Evolutionary conservation across 2,888 invertebrate genomes (phyloP), one percentile per base, ranked within the genome.

Genomic region (Trissolcus japonicus): DNA sequence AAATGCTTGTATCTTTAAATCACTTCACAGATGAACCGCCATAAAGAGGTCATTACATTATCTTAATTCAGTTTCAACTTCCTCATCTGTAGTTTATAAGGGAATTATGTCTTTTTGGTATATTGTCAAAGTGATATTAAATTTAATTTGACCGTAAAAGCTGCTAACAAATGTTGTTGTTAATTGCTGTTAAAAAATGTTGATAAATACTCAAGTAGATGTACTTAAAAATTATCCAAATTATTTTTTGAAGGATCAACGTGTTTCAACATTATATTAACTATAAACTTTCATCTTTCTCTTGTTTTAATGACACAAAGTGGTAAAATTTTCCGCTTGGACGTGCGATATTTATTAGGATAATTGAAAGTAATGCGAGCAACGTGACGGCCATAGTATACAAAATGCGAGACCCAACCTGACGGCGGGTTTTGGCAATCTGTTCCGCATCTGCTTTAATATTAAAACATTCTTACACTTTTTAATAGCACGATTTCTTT

Each of bases 1-100:
- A 76, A 76, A 71, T 68, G 76, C 63, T 76, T 71, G 56, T 76
- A 54, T 71, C 57, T 68, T 75, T 75, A 63, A 75, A 75, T 75
- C 74, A 75, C 74, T 48, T 63, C 74, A 75, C 76, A 71, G 69
- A 76, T 71, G 69, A 76, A 66, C 76, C 61, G 66, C 66, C 66
- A 71, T 71, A 63, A 65, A 61, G 66, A 71, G 65, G 55, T 71
- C 76, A 66, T 69, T 69, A 71, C 61, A n/a, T 50, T 55, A 59
- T 65, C 65, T 76, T 76, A 76, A 76, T 68, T 76, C 46, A 61
- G 65, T 76, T 62, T 57, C 35, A 67, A 67, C 57, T 57, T 67
- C 62, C 61, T 35, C 35, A 0, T 25, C 60, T 56, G 57, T 46
- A 74, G 67, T 50, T 60, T 57, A 53, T 43, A 50, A n/a, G 25